Conservation (phyloP, 2,113 vertebrate genomes). For the Amphiprion percula region DNA sequence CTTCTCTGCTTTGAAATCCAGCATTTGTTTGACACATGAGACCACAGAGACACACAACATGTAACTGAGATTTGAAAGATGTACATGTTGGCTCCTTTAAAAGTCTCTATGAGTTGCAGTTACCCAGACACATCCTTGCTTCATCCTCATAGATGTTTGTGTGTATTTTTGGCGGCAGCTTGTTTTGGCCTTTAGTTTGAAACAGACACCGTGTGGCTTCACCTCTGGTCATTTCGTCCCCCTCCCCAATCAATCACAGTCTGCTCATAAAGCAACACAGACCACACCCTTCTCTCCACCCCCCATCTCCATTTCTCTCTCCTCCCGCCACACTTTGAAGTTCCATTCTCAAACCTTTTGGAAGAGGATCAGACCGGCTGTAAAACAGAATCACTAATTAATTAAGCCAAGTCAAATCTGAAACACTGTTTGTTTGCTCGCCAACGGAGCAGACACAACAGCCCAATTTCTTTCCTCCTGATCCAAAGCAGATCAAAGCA, state of each 20-base stretch:
- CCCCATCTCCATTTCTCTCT: constrained; percentile 86
- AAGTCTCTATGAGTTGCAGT: constrained; percentile 12
- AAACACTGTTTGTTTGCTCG: constrained; percentile 99
- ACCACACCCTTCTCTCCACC: constrained; percentile 87
- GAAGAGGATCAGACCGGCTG: constrained; percentile 97
- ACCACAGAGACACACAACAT: constrained; percentile 19
- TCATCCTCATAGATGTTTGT: not conserved
- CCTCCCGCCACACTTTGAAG: constrained; percentile 94
- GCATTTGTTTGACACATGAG: constrained; percentile 50
- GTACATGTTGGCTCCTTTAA: not conserved
- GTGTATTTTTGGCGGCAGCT: not conserved
- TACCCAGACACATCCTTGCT: not conserved
- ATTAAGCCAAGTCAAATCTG: constrained; percentile 99
- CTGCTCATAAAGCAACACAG: constrained; percentile 72
- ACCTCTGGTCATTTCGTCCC: constrained; percentile 26
- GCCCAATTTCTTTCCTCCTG: constrained; percentile 87
- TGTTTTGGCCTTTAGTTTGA: not conserved
- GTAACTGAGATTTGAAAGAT: constrained; percentile 28
- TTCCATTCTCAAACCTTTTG: constrained; percentile 97
- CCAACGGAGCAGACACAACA: constrained; percentile 96
- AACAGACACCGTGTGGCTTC: not conserved
- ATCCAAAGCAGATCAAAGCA: constrained; percentile 93
- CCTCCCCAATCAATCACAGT: constrained; percentile 72
- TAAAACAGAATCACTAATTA: constrained; percentile 99
- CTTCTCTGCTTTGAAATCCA: constrained; percentile 47